Evolutionary conservation across 2,113 vertebrate genomes (phyloP).

Genomic region (Galbula dea): DNA sequence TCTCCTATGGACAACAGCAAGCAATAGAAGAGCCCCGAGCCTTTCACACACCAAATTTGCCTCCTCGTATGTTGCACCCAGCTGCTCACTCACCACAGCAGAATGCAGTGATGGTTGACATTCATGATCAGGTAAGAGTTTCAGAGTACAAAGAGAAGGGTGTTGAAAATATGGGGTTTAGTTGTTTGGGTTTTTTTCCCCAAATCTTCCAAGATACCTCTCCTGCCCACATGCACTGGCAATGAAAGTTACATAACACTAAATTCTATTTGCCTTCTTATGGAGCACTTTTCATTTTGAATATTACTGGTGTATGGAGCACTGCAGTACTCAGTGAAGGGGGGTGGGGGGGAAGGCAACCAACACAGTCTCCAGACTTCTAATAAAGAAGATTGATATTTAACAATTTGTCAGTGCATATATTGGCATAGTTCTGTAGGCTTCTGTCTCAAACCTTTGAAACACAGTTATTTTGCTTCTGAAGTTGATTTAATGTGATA

Average conservation of each 20-base stretch:
- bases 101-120: constrained; percentile 90
- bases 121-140: constrained; percentile 88
- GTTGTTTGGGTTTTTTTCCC: rapidly evolving
- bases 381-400: not conserved
- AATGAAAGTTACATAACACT: not conserved
- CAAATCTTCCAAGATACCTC: not conserved
- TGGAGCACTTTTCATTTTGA: not conserved
- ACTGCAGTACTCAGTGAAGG: not conserved
- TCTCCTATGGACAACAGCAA: constrained; percentile 86
- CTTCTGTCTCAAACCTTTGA: not conserved
- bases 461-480: not conserved
- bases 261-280: not conserved
- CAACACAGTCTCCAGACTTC: not conserved
- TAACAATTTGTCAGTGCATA: not conserved
- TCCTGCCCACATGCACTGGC: not conserved
- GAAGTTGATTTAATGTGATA: not conserved
- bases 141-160: not conserved
- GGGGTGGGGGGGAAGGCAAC: no score
- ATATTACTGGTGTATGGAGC: not conserved
- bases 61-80: constrained; percentile 89
- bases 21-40: constrained; percentile 91
- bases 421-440: not conserved
- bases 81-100: constrained; percentile 91
- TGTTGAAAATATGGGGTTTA: not conserved
- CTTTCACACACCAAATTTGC: constrained; percentile 91